These are phyloP conservation scores for Ethmia dodecea DNA, from an alignment of 2,888 invertebrate species.

Conservation along the genomic window DNA sequence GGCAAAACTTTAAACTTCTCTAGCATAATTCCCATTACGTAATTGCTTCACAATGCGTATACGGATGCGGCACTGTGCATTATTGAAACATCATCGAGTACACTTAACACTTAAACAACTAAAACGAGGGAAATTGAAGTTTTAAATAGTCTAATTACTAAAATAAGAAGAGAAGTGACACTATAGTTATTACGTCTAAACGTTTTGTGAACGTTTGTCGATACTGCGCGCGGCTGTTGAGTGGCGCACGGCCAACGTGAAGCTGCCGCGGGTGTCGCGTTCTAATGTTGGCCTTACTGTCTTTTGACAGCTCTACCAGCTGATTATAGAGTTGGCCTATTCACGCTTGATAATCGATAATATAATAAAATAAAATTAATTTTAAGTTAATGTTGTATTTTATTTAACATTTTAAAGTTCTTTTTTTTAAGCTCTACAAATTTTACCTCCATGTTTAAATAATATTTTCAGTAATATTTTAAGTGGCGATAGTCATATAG, in stretches of 20 bases:
- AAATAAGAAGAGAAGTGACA: conserved; percentile 70
- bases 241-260: conserved; percentile 48
- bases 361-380: too few relatives aligned
- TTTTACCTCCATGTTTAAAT: too few relatives aligned
- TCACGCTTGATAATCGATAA: conserved; percentile 1
- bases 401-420: too few relatives aligned
- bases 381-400: too few relatives aligned
- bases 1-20: conserved; percentile 76
- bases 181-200: conserved; percentile 69
- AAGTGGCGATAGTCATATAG: too few relatives aligned
- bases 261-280: conserved; percentile 36
- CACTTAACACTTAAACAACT: conserved; percentile 72
- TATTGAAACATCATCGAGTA: conserved; percentile 56
- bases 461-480: too few relatives aligned
- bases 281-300: conserved; percentile 49
- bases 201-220: conserved; percentile 75
- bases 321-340: conserved; percentile 52
- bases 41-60: conserved; percentile 68
- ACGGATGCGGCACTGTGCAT: conserved; percentile 65
- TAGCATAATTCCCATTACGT: conserved; percentile 78
- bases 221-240: conserved; percentile 67
- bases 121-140: conserved; percentile 56
- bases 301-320: conserved; percentile 66
- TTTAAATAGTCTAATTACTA: conserved; percentile 61
- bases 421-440: too few relatives aligned